Base-by-base conservation (phyloP, 2,113 vertebrate species). In the Esox niger region DNA sequence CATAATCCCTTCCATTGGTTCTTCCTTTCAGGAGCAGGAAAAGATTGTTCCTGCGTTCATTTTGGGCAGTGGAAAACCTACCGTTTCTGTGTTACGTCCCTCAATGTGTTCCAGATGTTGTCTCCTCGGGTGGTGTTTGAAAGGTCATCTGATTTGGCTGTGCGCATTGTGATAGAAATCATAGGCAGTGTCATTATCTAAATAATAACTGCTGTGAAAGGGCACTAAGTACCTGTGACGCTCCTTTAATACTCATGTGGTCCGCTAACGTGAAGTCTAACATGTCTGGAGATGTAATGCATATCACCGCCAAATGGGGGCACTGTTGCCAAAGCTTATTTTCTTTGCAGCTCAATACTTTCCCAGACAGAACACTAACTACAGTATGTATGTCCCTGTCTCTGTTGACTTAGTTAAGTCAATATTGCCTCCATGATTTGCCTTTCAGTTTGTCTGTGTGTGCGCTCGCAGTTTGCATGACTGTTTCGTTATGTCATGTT, bases 301-400 rank as follows among this genome's bases (percentile, higher is more conserved):
- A 47, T 0, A 15, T 38, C 25, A 6, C 31, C 2, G 46, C 31
- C 86, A 84, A 71, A 70, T 13, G 88, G 82, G 85, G 87, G 85
- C 86, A 89, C 66, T 83, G 68, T 86, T 80, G 79, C 78, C 83
- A 86, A 86, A 78, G 75, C 62, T 23, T n/a, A n/a, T n/a, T 69
- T 32, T 72, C n/a, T 55, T 23, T 62, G 15, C 61, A 29, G 54
- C 29, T 62, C 29, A 62, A 55, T 49, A 8, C 60, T 17, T 10
- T 10, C 23, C 38, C 31, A 25, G 3, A 71, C 62, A 55, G 23
- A 77, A 64, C 55, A 35, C 46, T n/a, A 59, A 59, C 38, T 62
- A n/a, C 71, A 73, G 67, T 77, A 29, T 77, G 55, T 86, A 73
- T 84, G 79, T 67, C 75, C 72, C 72, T 82, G 77, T 79, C 79